Evolutionary conservation across 2,113 vertebrate genomes (phyloP).

Genomic region (Plecotus auritus): DNA sequence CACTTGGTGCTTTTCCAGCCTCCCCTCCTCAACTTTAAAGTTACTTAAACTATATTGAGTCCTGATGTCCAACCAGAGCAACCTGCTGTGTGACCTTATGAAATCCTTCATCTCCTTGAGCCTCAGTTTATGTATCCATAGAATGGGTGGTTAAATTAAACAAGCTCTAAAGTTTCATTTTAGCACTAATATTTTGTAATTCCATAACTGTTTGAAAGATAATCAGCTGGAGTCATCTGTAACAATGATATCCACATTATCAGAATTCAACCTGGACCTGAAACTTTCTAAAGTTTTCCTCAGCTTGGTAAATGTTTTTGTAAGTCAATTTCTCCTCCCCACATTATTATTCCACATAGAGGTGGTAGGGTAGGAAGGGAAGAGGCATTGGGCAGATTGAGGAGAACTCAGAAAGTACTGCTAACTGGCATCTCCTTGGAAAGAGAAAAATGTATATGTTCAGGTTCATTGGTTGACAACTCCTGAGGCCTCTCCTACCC

Average conservation of each 20-base stretch:
- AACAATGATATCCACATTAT: not conserved
- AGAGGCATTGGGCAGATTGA: not conserved
- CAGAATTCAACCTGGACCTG: not conserved
- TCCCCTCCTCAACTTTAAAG: not conserved
- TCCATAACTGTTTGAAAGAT: not conserved
- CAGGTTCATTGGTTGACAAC: not conserved
- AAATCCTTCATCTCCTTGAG: not conserved
- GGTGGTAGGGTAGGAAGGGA: not conserved
- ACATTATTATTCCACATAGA: not conserved
- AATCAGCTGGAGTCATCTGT: not conserved
- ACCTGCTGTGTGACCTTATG: not conserved
- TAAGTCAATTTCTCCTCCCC: not conserved
- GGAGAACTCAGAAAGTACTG: not conserved
- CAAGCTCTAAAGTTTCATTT: not conserved
- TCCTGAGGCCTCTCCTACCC: not conserved
- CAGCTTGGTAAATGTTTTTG: not conserved
- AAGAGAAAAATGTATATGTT: not conserved
- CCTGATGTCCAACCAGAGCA: not conserved
- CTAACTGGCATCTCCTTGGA: not conserved
- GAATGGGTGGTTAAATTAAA: not conserved
- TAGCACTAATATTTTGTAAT: not conserved
- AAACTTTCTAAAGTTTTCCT: not conserved
- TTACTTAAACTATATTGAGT: not conserved
- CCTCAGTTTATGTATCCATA: not conserved
- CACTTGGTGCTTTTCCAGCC: not conserved